Evolutionary conservation across 2,888 invertebrate species (phyloP).

Genomic region (Parnassius smintheus): DNA sequence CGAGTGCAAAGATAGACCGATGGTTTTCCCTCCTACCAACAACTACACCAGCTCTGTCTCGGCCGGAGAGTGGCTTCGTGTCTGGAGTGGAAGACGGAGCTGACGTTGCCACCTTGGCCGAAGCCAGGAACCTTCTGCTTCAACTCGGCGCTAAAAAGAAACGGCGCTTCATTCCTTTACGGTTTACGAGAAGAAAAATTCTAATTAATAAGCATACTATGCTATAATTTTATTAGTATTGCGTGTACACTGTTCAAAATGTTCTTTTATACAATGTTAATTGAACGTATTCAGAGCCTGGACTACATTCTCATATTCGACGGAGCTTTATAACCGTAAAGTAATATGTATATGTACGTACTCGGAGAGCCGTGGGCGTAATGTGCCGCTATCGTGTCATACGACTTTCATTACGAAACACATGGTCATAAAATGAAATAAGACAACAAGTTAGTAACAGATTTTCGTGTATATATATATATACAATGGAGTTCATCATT

Average conservation of each 20-base stretch:
- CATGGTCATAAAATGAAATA: too few species aligned
- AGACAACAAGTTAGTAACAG: too few species aligned
- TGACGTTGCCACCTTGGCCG: constrained; percentile 83
- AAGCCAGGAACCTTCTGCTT: constrained; percentile 84
- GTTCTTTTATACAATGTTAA: not conserved
- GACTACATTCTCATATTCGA: too few species aligned
- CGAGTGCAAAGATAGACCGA: constrained; percentile 89
- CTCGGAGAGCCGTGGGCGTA: too few species aligned
- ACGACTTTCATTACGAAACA: too few species aligned
- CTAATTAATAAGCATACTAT: constrained; percentile 78
- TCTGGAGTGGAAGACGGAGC: constrained; percentile 81
- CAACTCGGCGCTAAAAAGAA: constrained; percentile 87
- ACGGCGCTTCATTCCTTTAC: constrained; percentile 84
- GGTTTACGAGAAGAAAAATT: constrained; percentile 87
- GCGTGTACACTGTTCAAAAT: constrained; percentile 40
- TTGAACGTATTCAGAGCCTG: too few species aligned
- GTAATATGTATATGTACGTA: too few species aligned
- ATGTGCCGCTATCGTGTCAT: too few species aligned
- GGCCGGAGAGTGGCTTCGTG: constrained; percentile 89
- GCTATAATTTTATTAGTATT: constrained; percentile 45
- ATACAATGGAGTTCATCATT: too few species aligned
- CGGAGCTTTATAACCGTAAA: too few species aligned
- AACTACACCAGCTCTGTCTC: constrained; percentile 81
- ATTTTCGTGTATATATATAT: too few species aligned
- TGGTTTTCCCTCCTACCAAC: constrained; percentile 86